phyloP scores from a whole-genome alignment of 2,113 vertebrate species.

The Arvicanthis niloticus region DNA sequence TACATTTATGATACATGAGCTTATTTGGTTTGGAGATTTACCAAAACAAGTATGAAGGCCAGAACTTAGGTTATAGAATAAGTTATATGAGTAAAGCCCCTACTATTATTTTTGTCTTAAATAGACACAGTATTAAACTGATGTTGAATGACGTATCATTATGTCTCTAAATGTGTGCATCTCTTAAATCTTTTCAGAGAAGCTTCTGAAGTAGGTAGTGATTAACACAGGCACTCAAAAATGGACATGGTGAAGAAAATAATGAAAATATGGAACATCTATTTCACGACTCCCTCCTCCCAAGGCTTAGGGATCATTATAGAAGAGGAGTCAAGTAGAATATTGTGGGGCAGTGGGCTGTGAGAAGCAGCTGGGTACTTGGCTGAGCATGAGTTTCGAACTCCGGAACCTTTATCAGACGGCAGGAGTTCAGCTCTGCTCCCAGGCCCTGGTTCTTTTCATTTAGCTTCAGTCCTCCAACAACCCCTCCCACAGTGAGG shows the following conservation, averaged over 20 bases:
- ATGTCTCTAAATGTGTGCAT: not conserved
- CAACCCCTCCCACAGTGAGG: too few species aligned
- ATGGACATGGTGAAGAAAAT: not conserved
- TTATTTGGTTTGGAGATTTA: too few species aligned
- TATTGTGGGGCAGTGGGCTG: too few species aligned
- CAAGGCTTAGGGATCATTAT: not conserved
- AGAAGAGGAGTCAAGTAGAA: not conserved
- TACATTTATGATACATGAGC: not conserved
- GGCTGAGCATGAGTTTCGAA: too few species aligned
- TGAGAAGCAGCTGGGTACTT: too few species aligned
- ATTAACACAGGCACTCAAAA: not conserved
- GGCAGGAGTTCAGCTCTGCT: too few species aligned
- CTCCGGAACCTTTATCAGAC: too few species aligned
- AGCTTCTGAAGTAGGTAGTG: not conserved
- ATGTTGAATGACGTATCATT: not conserved
- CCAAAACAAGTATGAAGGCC: not conserved
- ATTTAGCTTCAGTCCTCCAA: too few species aligned
- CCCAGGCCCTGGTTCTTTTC: too few species aligned
- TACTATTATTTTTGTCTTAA: not conserved
- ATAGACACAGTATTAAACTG: not conserved
- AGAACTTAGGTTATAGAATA: not conserved
- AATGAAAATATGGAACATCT: not conserved
- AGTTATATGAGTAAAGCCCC: too few species aligned
- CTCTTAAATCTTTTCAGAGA: not conserved
- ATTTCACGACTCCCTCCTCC: not conserved